Percentiles rank a stretch among this genome's conserved stretches.
phyloP scores from a whole-genome alignment of 1,140 invertebrate species.

The Holcopasites calliopsidis region DNA sequence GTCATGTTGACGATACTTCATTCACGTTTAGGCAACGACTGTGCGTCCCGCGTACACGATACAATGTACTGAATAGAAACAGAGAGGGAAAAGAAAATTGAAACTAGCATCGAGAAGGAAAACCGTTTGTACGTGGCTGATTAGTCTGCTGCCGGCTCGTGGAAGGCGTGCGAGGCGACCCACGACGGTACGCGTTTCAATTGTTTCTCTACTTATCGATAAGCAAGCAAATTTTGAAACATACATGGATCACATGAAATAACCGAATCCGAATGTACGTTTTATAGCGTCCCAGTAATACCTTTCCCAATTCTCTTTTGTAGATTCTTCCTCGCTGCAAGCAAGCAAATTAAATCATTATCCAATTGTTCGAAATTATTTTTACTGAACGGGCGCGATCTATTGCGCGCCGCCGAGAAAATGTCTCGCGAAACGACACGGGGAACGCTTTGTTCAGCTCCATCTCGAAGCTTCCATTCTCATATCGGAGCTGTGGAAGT shows the following conservation, averaged over 20 bases:
- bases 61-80: conserved; percentile 2
- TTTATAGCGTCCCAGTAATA: conserved; percentile 97
- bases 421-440: no score
- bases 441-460: no score
- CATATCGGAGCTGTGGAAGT: no score
- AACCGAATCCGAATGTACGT: conserved; percentile 94
- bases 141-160: conserved; percentile 20
- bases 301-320: conserved; percentile 92
- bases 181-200: conserved; percentile 24
- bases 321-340: conserved; percentile 88
- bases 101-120: not conserved
- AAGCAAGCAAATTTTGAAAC: conserved; percentile 63
- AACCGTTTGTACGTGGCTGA: conserved; percentile 8
- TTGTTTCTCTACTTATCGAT: conserved; percentile 66
- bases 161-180: conserved; percentile 12
- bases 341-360: not conserved
- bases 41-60: not conserved
- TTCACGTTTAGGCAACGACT: not conserved
- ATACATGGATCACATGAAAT: conserved; percentile 83
- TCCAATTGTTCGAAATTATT: no score
- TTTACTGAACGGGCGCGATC: no score
- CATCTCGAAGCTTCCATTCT: no score
- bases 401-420: no score
- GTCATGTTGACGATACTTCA: conserved; percentile 7
- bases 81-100: not conserved